Percentiles rank a stretch among this genome's conserved stretches.
phyloP scores from a whole-genome alignment of 2,113 vertebrate species.

The Anoura caudifer region DNA sequence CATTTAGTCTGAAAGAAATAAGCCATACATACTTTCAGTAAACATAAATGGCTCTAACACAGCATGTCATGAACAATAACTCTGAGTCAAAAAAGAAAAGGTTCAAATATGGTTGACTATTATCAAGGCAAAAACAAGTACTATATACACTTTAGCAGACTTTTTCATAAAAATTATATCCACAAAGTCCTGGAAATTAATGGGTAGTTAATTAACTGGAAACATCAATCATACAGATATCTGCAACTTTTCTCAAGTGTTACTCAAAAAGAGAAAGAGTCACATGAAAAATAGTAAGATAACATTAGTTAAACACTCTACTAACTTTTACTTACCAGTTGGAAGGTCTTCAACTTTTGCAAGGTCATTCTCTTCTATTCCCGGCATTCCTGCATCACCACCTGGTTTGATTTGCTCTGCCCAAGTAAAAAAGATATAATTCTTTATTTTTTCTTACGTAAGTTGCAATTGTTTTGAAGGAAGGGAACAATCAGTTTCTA shows the following conservation, averaged over 20 bases:
- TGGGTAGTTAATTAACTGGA: background rate
- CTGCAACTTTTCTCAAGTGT: conserved; percentile 25
- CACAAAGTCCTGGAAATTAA: background rate
- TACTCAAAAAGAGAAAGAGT: conserved; percentile 12
- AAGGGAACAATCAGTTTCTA: conserved; percentile 24
- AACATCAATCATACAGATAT: conserved; percentile 10
- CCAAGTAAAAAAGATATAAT: conserved; percentile 67
- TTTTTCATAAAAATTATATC: background rate
- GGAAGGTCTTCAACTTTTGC: conserved; percentile 90
- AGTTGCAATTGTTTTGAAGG: conserved; percentile 10
- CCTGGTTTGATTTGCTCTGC: conserved; percentile 89
- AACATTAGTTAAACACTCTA: background rate
- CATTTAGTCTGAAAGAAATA: background rate
- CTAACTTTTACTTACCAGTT: conserved; percentile 83
- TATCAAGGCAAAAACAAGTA: conserved; percentile 14
- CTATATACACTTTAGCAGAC: background rate
- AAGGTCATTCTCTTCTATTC: conserved; percentile 95
- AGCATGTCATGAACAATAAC: background rate
- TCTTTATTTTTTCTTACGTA: conserved; percentile 28
- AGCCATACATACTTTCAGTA: background rate
- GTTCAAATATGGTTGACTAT: background rate
- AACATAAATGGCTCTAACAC: background rate
- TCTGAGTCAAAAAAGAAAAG: conserved; percentile 8
- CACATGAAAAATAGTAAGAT: conserved; percentile 49
- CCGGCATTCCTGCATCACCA: conserved; percentile 98